A percentile compares a stretch with the other conserved stretches of the same genome.
Evolutionary conservation across 2,113 vertebrate genomes (phyloP).

Genomic region (Salminus brasiliensis): DNA sequence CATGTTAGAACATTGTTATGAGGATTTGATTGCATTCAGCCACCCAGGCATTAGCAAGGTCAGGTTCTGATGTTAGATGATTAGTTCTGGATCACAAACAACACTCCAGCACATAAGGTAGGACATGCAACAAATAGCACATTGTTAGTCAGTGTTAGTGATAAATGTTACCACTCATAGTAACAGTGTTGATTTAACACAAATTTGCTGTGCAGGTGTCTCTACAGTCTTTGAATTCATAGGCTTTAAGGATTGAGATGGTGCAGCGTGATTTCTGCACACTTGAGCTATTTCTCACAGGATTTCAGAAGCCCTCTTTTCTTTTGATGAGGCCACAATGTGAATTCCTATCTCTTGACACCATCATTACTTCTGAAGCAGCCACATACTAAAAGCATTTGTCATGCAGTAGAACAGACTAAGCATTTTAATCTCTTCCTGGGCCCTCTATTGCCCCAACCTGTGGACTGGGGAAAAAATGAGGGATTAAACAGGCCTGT

Average conservation of each 20-base stretch:
- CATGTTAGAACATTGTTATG: not conserved
- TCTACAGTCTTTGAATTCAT: not conserved
- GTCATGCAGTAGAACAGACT: conserved; percentile 25
- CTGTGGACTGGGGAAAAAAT: not conserved
- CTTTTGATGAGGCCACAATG: not conserved
- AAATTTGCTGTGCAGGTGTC: too few species aligned
- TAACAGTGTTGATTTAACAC: too few species aligned
- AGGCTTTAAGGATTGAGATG: not conserved
- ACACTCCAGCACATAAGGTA: too few species aligned
- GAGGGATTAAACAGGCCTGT: not conserved
- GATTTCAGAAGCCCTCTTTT: conserved; percentile 13
- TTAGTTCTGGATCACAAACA: too few species aligned
- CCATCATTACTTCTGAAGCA: conserved; percentile 9
- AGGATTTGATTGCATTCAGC: too few species aligned
- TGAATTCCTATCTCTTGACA: conserved; percentile 4
- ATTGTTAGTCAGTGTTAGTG: too few species aligned
- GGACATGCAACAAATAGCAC: too few species aligned
- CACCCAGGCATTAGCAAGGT: too few species aligned
- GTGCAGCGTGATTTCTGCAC: not conserved
- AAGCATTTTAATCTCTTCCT: conserved; percentile 17
- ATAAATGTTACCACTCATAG: too few species aligned
- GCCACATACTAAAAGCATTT: conserved; percentile 21
- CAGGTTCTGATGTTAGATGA: too few species aligned
- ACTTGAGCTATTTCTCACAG: not conserved
- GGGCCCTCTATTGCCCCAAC: not conserved